Percentiles rank a stretch among this genome's conserved stretches.
phyloP scores from a whole-genome alignment of 2,888 invertebrate genomes.

The Liposcelis brunnea region DNA sequence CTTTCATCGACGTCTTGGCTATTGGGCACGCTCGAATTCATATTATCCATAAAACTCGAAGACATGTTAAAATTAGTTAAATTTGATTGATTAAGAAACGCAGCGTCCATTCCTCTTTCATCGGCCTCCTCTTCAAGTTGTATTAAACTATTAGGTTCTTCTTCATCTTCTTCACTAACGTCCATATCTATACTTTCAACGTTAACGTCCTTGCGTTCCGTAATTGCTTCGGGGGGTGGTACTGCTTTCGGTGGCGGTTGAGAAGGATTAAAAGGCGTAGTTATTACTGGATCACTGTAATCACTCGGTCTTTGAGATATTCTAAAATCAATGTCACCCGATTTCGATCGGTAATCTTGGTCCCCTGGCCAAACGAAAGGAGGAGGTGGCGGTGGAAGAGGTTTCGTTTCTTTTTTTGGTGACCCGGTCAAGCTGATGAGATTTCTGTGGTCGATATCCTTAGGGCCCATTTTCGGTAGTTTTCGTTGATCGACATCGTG shows the following conservation, averaged over 20 bases:
- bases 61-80: too few relatives aligned
- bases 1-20: too few relatives aligned
- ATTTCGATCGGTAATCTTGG: slow-evolving; percentile 16
- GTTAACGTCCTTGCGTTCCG: slow-evolving; percentile 32
- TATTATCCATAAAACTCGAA: too few relatives aligned
- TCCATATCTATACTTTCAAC: slow-evolving; percentile 76
- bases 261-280: background rate
- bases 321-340: background rate
- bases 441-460: slow-evolving; percentile 67
- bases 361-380: slow-evolving; percentile 12
- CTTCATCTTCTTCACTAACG: slow-evolving; percentile 57
- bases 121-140: too few relatives aligned
- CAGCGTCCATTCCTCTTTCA: too few relatives aligned
- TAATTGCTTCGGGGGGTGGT: slow-evolving; percentile 10
- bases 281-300: slow-evolving; percentile 8
- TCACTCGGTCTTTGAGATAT: slow-evolving; percentile 2
- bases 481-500: slow-evolving; percentile 2
- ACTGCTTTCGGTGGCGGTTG: slow-evolving; percentile 10
- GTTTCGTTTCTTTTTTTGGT: slow-evolving; percentile 13
- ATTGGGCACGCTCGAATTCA: too few relatives aligned
- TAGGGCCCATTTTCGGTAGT: background rate
- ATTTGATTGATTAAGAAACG: too few relatives aligned
- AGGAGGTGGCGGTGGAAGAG: slow-evolving; percentile 20
- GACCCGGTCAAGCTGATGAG: slow-evolving; percentile 67
- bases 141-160: too few relatives aligned